Base-by-base conservation (phyloP, 2,888 invertebrate genomes). In the Cheiracanthium punctorium region DNA sequence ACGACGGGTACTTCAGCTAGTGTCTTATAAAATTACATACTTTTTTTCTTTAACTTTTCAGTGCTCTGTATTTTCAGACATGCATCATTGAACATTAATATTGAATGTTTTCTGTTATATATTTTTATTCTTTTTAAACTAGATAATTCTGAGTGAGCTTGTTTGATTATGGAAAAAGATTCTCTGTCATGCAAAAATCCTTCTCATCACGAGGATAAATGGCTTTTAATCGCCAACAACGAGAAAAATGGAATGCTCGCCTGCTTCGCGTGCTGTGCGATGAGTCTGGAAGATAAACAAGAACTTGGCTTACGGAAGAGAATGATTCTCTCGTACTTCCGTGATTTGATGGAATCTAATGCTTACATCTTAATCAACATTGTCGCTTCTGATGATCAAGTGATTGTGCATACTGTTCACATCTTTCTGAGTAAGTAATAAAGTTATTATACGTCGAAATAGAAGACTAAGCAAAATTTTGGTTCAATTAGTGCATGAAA, bases 261-360 rank as follows among this genome's bases (percentile, higher is more conserved):
- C 1, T 85, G 84, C 37, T 74, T 79, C 24, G 84, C 84, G 5
- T 85, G 84, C 29, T n/a, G 32, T 32, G 32, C 77, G 5, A 43
- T 80, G 17, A 52, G 41, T 41, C 28, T 85, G 20, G 79, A 85
- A 74, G 67, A 85, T 58, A 58, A 41, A 37, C 33, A 77, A 24
- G 5, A 67, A 28, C 69, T 85, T 24, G 52, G 33, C 30, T 52
- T 74, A 20, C 24, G 58, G 14, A 85, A 85, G 37, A 69, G 41
- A 17, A 30, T 28, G 2, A 30, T 37, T 29, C 30, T 85, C 0
- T 73, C 69, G 1, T 28, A n/a, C 10, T 69, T 85, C n/a, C 32
- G 10, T 5, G 70, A 85, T 43, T 32, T 85, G 32, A 24, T 85
- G 43, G 69, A 58, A 32, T 30, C 41, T 32, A 70, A 58, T 64